Base-by-base conservation (phyloP, 2,113 vertebrate genomes). In the Grallaria varia region DNA sequence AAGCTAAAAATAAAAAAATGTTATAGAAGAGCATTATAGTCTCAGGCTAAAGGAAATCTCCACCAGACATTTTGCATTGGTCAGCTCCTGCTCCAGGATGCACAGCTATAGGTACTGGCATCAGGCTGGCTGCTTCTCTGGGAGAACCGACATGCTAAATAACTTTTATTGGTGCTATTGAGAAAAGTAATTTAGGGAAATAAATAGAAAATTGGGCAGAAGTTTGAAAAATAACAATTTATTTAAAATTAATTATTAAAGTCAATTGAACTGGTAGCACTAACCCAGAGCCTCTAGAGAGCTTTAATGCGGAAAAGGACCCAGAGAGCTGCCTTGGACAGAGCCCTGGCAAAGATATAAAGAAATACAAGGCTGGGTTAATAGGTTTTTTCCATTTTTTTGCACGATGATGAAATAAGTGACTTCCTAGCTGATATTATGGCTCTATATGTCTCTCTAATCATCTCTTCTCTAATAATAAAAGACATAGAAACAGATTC, bases 391-490 rank as follows among this genome's bases (percentile, higher is more conserved):
- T n/a, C n/a, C 39, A n/a, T 9, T 64, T 93, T 91, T 14, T 84
- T 73, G 18, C 2, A 27, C 13, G 8, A 21, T 76, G 58, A 53
- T 84, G n/a, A 37, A 69, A 10, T 76, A n/a, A n/a, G 12, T 56
- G 45, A 49, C 42, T 71, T 90, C 53, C 16, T 79, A 75, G 37
- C 59, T 73, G 45, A 14, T 92, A 12, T 35, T 78, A 10, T 50
- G 56, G 31, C 35, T 31, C 31, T 62, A 4, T 66, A 14, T 63
- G 47, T 58, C 71, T 75, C 49, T 68, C 24, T 92, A 49, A 68
- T 71, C 69, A 44, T 50, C 12, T 72, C 56, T 44, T 87, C 45
- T 80, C 67, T 72, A 93, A 73, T 89, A 86, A 87, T 75, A 8
- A 2, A 71, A 69, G 44, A 66, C 8, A 37, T 13, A 67, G 39